These are phyloP conservation scores for Sorex fumeus DNA, from an alignment of 2,113 vertebrate species.

Conservation along the genomic window DNA sequence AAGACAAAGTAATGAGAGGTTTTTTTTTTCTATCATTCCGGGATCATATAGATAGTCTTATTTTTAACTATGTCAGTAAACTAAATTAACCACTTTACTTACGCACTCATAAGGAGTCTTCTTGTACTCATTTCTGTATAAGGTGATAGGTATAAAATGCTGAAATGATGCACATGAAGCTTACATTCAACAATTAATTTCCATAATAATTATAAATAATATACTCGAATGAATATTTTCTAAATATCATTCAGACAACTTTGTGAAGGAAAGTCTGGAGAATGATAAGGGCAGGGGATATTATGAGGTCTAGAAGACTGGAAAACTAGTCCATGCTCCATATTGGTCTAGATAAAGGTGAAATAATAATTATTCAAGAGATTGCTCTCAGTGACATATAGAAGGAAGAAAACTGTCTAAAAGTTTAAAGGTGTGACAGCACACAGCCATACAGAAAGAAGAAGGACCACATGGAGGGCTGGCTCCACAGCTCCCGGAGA, in stretches of 20 bases:
- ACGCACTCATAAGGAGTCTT: not conserved
- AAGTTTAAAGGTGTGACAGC: no score
- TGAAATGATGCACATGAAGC: not conserved
- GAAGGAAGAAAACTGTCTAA: not conserved
- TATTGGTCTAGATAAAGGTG: not conserved
- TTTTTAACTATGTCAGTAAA: no score
- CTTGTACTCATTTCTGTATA: not conserved
- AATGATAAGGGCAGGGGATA: not conserved
- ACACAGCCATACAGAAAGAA: no score
- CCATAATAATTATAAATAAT: not conserved
- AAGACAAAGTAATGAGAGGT: no score
- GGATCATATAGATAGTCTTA: no score
- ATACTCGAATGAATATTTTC: not conserved
- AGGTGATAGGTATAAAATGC: not conserved
- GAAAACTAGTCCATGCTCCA: not conserved
- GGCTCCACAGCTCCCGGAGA: no score
- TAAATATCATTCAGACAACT: not conserved
- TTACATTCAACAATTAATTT: not conserved
- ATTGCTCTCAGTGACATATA: not conserved
- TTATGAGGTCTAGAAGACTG: not conserved
- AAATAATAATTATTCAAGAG: not conserved
- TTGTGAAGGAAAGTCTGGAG: not conserved
- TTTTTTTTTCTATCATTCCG: no score
- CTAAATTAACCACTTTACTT: not conserved
- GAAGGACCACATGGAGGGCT: no score